Evolutionary conservation across 2,113 vertebrate genomes (phyloP), one percentile per base, ranked within the genome.

Genomic region (Bettongia penicillata): DNA sequence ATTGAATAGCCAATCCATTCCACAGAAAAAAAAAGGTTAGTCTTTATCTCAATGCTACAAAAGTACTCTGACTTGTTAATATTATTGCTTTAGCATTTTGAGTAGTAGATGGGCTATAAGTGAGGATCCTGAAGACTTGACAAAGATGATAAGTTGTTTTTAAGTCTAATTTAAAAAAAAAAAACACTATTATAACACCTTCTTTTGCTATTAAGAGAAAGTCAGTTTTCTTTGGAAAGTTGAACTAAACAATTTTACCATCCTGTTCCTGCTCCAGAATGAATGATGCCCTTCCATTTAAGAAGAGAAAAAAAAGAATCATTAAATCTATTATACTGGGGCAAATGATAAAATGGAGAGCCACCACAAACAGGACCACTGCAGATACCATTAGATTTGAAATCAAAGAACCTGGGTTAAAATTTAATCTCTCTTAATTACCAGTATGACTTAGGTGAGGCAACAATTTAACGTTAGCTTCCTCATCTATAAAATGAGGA

Each of bases 31-130:
- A 93, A 48, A 96, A n/a, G 93, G 84, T 47, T 22, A 0, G 50
- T 24, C 84, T 90, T 53, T 47, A 8, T n/a, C 89, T 93, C 90
- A 94, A 93, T 94, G 49, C 89, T 93, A 84, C 31, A 91, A 96
- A 95, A 95, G 51, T 91, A 51, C 26, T 94, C 51, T 91, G 28
- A 52, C 53, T 89, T 37, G 51, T 23, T 37, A 24, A 10, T n/a
- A 94, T 22, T 48, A 93, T 97, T 94, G 94, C 94, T 95, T 95
- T 94, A 95, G 77, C 92, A 92, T 93, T 91, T 94, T 96, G 61
- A 47, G 37, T 94, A 55, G 55, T 53, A 96, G 19, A 94, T 94
- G 90, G 95, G 26, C 16, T 25, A 0, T 92, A 94, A 93, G 96
- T 94, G 90, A 89, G 90, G 52, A 93, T 57, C 14, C 68, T 68